Conservation (phyloP, 2,888 invertebrate genomes). For the Zeuzera pyrina region DNA sequence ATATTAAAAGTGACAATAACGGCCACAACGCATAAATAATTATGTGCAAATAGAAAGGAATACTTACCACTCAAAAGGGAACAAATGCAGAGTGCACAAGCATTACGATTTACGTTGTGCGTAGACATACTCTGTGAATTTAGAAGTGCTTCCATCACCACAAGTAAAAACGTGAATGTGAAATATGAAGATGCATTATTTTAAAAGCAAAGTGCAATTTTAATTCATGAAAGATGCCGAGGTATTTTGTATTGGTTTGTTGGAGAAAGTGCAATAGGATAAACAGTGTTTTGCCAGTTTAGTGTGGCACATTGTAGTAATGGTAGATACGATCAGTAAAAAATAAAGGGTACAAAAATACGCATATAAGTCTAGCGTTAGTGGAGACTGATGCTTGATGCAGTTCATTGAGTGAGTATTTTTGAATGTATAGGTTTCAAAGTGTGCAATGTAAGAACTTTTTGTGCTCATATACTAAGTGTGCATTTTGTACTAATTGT, state of each 20-base stretch:
- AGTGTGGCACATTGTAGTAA: too few species aligned
- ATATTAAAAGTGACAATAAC: slow-evolving; percentile 1
- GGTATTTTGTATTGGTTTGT: neutral
- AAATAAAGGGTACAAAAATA: too few species aligned
- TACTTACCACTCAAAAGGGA: slow-evolving; percentile 30
- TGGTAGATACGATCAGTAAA: too few species aligned
- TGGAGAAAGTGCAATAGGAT: neutral
- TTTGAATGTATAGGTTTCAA: too few species aligned
- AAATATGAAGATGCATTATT: neutral
- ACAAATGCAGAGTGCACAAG: slow-evolving; percentile 24
- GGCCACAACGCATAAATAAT: neutral
- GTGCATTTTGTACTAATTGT: too few species aligned
- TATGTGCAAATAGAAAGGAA: slow-evolving; percentile 12
- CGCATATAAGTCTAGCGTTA: too few species aligned
- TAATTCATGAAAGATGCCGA: neutral
- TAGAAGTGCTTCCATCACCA: slow-evolving; percentile 21
- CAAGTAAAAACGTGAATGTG: neutral
- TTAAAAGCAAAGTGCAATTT: neutral
- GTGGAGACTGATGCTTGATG: too few species aligned
- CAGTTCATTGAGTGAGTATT: too few species aligned
- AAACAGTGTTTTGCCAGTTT: too few species aligned
- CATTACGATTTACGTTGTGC: slow-evolving; percentile 28
- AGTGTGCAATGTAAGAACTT: too few species aligned
- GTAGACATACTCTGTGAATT: slow-evolving; percentile 23
- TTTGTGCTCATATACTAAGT: too few species aligned